Percentiles rank a stretch among this genome's conserved stretches.
Evolutionary conservation across 2,113 vertebrate genomes (phyloP).

Genomic region (Falco punctatus): DNA sequence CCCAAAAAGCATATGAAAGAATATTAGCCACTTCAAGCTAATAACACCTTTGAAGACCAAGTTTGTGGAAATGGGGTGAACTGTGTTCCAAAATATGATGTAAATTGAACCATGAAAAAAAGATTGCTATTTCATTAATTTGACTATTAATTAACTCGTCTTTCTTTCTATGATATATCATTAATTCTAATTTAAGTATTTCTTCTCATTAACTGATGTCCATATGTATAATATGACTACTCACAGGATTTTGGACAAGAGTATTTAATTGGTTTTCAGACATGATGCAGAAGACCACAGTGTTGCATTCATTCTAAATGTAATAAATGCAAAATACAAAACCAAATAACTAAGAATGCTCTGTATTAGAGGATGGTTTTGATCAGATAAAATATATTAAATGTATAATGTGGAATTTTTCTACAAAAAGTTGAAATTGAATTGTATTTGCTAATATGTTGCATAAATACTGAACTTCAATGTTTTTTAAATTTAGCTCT

Average conservation of each 20-base stretch:
- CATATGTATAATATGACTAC: not conserved
- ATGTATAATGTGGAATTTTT: not conserved
- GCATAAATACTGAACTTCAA: not conserved
- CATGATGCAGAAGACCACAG: not conserved
- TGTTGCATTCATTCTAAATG: not conserved
- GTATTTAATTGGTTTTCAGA: not conserved
- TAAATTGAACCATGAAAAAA: not conserved
- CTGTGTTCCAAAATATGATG: not conserved
- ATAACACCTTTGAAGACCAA: not conserved
- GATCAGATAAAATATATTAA: not conserved
- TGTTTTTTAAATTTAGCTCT: not conserved
- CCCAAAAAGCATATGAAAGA: not conserved
- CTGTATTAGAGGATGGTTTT: not conserved
- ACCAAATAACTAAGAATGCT: not conserved
- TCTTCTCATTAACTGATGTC: not conserved
- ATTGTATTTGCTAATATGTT: not conserved
- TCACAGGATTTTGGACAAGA: not conserved
- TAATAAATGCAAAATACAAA: not conserved
- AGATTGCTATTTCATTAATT: not conserved
- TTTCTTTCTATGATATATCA: not conserved
- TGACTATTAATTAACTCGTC: not conserved
- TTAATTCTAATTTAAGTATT: slow-evolving; percentile 5
- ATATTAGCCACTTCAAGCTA: not conserved
- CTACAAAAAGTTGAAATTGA: not conserved
- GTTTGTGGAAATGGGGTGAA: not conserved